These are phyloP conservation scores for Pissodes strobi DNA, from an alignment of 1,140 invertebrate species.

Conservation along the genomic window DNA sequence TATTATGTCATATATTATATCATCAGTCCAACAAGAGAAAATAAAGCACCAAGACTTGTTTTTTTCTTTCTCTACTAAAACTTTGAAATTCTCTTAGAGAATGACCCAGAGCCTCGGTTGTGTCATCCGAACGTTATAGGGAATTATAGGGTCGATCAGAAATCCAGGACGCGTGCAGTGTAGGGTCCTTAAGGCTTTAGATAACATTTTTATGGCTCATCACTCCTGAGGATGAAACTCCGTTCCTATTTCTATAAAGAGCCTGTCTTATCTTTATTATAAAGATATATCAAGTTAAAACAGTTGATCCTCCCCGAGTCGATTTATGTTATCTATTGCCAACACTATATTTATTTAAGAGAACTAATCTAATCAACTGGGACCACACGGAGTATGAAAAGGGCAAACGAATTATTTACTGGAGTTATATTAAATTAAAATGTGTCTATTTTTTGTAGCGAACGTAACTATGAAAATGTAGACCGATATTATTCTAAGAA, in stretches of 20 bases:
- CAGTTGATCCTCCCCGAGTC: neutral
- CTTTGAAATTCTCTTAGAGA: neutral
- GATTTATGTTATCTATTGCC: neutral
- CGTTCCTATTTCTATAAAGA: conserved; percentile 18
- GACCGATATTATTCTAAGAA: no score
- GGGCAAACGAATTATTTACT: neutral
- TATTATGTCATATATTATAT: no score
- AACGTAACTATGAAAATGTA: no score
- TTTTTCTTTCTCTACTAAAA: neutral
- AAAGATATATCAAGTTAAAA: conserved; percentile 15
- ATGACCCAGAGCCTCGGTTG: conserved; percentile 5
- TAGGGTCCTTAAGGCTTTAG: conserved; percentile 20
- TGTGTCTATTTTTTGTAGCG: no score
- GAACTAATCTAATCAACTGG: conserved; percentile 1
- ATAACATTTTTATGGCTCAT: conserved; percentile 32
- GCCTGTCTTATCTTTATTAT: conserved; percentile 21
- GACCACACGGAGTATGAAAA: neutral
- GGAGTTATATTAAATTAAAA: no score
- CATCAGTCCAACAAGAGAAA: neutral
- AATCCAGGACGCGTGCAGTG: conserved; percentile 21
- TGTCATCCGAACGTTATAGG: conserved; percentile 14
- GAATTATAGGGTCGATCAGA: conserved; percentile 22
- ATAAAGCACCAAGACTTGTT: neutral
- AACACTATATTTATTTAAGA: neutral
- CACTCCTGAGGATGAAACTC: conserved; percentile 14